Evolutionary conservation across 2,888 invertebrate genomes (phyloP).

Genomic region (Ormia ochracea): DNA sequence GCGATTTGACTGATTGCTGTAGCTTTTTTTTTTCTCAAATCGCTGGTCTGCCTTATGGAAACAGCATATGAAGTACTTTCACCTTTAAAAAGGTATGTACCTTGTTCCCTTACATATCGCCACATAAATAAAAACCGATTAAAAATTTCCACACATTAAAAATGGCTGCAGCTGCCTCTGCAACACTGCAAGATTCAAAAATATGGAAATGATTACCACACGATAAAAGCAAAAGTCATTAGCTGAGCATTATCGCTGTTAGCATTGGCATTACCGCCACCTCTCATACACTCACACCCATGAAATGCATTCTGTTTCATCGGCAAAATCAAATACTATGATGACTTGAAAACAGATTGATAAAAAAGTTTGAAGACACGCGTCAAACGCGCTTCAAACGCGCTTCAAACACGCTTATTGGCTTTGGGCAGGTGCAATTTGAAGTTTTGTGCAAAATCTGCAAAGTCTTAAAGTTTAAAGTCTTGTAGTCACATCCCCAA

Average conservation of each 20-base stretch:
- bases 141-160: too few species aligned
- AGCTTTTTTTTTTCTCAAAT: too few species aligned
- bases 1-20: too few species aligned
- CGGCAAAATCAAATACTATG: background rate
- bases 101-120: too few species aligned
- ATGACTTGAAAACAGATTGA: conserved; percentile 17
- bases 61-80: too few species aligned
- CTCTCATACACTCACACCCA: background rate
- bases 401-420: background rate
- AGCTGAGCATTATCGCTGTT: conserved; percentile 31
- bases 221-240: conserved; percentile 18
- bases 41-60: too few species aligned
- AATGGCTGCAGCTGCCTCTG: conserved; percentile 7
- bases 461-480: conserved; percentile 24
- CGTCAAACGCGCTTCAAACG: background rate
- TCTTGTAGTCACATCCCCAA: conserved; percentile 15
- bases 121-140: too few species aligned
- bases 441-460: conserved; percentile 29
- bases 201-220: background rate
- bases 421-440: background rate
- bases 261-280: conserved; percentile 1
- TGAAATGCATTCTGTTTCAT: conserved; percentile 1
- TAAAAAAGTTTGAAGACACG: conserved; percentile 46
- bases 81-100: too few species aligned
- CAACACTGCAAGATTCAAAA: background rate